These are phyloP conservation scores for Ditylenchus weischeri DNA, from an alignment of 2,888 invertebrate species.

Conservation along the genomic window DNA sequence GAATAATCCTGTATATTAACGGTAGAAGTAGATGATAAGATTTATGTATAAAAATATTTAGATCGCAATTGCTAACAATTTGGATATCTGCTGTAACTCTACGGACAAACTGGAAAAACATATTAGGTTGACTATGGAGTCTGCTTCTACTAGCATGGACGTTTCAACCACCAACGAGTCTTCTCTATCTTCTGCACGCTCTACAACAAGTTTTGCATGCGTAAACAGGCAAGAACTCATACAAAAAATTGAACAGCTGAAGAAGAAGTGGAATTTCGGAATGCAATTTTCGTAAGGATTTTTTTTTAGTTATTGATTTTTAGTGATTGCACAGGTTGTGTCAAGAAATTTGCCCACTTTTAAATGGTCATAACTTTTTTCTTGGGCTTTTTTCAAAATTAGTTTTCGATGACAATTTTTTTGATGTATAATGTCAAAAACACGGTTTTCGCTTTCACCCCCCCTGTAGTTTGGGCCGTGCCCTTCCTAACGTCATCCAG, in stretches of 20 bases:
- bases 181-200: constrained; percentile 26
- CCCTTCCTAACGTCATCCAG: too few relatives aligned
- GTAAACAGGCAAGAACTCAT: constrained; percentile 50
- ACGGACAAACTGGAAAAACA: constrained; percentile 63
- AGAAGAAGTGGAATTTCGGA: constrained; percentile 46
- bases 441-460: too few relatives aligned
- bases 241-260: constrained; percentile 52
- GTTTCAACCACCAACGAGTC: constrained; percentile 14
- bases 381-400: too few relatives aligned
- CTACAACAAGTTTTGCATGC: constrained; percentile 22
- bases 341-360: too few relatives aligned
- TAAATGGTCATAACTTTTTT: too few relatives aligned
- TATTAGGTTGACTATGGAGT: constrained; percentile 47
- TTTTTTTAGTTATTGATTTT: too few relatives aligned
- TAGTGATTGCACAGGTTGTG: too few relatives aligned
- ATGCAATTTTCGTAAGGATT: constrained; percentile 40
- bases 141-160: constrained; percentile 17
- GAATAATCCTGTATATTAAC: too few relatives aligned
- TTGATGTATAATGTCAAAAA: too few relatives aligned
- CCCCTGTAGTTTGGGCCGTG: too few relatives aligned
- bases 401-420: too few relatives aligned
- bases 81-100: constrained; percentile 81
- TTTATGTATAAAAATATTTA: constrained; percentile 36
- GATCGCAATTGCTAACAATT: constrained; percentile 85
- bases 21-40: not conserved